These are phyloP conservation scores for Drosophila mayaguana DNA, from an alignment of 2,888 invertebrate genomes.

Conservation along the genomic window DNA sequence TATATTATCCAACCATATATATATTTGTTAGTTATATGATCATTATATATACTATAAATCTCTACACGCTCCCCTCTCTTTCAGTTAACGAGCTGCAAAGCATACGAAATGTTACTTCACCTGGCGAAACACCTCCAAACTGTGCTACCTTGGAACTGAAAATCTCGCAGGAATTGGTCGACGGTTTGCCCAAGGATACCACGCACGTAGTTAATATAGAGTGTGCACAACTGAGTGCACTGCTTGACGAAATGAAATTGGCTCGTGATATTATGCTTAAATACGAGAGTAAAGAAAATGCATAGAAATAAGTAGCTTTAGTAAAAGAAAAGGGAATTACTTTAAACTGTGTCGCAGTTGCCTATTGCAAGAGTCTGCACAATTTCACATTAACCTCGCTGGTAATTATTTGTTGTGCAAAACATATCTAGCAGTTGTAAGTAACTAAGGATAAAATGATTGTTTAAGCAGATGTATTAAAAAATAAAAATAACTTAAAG, in stretches of 20 bases:
- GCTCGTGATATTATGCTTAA: slow-evolving; percentile 81
- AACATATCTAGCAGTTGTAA: background rate
- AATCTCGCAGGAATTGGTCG: slow-evolving; percentile 82
- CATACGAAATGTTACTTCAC: slow-evolving; percentile 68
- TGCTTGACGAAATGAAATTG: slow-evolving; percentile 83
- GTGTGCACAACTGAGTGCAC: slow-evolving; percentile 77
- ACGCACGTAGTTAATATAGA: slow-evolving; percentile 83
- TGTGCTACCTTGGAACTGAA: slow-evolving; percentile 82
- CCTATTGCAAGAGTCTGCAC: background rate
- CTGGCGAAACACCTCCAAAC: slow-evolving; percentile 71
- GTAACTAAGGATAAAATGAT: background rate
- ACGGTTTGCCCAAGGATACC: slow-evolving; percentile 80
- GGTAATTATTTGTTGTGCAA: background rate
- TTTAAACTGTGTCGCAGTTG: background rate
- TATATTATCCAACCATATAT: background rate
- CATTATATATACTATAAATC: background rate
- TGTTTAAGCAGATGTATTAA: background rate
- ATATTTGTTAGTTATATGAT: background rate
- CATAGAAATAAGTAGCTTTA: slow-evolving; percentile 12
- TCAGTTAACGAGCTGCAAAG: slow-evolving; percentile 83
- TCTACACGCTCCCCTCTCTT: slow-evolving; percentile 1
- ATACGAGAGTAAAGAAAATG: slow-evolving; percentile 68
- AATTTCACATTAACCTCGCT: background rate
- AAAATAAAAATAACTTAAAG: background rate
- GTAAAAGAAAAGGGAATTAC: background rate